These are phyloP conservation scores for Lasiurus cinereus DNA, from an alignment of 2,113 vertebrate genomes.

Conservation along the genomic window DNA sequence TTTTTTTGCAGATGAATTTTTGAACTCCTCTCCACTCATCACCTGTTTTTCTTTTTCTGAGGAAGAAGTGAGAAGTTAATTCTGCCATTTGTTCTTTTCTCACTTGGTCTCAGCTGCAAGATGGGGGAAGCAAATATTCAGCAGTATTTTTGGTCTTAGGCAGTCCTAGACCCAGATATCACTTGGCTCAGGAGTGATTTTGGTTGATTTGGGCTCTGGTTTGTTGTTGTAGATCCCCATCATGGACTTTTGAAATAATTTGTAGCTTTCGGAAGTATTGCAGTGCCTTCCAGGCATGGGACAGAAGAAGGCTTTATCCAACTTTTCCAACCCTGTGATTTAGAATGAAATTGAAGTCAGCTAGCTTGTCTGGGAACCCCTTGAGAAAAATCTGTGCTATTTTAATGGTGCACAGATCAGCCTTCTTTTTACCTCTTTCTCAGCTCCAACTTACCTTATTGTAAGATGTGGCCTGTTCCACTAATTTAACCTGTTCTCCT, in stretches of 20 bases:
- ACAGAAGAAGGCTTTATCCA: background rate
- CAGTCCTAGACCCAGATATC: background rate
- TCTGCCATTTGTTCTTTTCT: conserved; percentile 13
- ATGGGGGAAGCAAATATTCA: conserved; percentile 57
- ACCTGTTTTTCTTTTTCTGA: conserved; percentile 56
- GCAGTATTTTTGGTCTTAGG: background rate
- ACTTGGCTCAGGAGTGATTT: conserved; percentile 40
- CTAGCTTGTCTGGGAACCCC: background rate
- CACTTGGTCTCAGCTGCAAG: conserved; percentile 43
- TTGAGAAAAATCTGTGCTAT: background rate
- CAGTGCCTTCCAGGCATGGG: background rate
- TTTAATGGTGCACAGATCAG: background rate
- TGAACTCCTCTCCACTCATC: background rate
- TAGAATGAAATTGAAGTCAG: background rate
- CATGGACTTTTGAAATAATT: conserved; percentile 59
- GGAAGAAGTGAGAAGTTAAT: conserved; percentile 51
- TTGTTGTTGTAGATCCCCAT: conserved; percentile 32
- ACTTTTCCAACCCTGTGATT: background rate
- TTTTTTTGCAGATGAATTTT: conserved; percentile 57
- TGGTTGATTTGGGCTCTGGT: conserved; percentile 32
- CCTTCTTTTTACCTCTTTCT: background rate
- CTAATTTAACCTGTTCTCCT: background rate
- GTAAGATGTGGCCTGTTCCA: background rate
- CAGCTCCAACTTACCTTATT: background rate
- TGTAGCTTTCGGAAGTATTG: background rate